Base-by-base conservation (phyloP, 2,797 vertebrate genomes). In the Triplophysa bombifrons region DNA sequence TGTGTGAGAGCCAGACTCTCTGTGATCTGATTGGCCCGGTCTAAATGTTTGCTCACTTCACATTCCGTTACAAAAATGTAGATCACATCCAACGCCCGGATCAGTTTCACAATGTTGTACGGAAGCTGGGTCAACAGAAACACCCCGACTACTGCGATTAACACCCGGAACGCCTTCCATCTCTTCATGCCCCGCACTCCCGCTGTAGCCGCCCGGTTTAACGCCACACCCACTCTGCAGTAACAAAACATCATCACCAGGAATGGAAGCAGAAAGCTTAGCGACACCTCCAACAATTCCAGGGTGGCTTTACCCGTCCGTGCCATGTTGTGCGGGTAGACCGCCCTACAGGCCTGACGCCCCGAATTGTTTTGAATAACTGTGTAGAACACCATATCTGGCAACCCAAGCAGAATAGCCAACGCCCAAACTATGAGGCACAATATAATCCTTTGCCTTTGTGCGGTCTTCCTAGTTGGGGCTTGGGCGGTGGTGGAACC, bases 51-150 rank as follows among this genome's bases (percentile, higher is more conserved):
- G 81, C 96, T 98, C 2, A 76, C 56, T 1, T 87, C 80, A 0
- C 97, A 97, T 87, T 94, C 92, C 0, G 90, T 95, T 61, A 98
- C 93, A 34, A 97, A 48, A 25, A 56, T 27, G 72, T 95, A 96
- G 88, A 96, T 93, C 0, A 88, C 87, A 79, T 98, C 95, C 80
- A 96, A 90, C 14, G 93, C 92, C 50, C 88, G 86, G 77, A 94
- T 95, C 78, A 96, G 86, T 86, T 96, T 98, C 65, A 97, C 76
- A 0, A 92, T 80, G 41, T 97, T 98, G 60, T 96, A 98, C 0
- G 97, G 97, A 73, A 98, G 85, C 89, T 98, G 96, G n/a, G 96
- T 98, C 80, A 92, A 53, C 10, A 98, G 89, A 82, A 98, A 98
- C 65, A 94, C 87, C 0, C 90, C 91, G 6, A 96, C 96, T 0